These are phyloP conservation scores for Drymonia ruficornis DNA, from an alignment of 2,888 invertebrate species.

Conservation along the genomic window DNA sequence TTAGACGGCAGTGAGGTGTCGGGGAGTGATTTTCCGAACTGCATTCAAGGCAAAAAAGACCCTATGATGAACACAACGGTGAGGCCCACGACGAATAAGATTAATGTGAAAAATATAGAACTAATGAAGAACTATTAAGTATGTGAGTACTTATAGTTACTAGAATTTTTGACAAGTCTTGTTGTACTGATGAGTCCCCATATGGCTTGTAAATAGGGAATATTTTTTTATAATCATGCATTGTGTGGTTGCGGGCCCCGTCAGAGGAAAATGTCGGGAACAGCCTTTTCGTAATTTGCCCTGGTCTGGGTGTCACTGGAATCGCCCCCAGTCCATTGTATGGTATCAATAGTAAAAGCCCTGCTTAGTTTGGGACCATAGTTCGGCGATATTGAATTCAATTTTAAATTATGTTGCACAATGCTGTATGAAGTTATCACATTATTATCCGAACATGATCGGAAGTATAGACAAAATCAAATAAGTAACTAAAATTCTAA, in stretches of 20 bases:
- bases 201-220: too few species aligned
- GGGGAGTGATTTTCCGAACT: constrained; percentile 60
- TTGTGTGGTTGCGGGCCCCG: too few species aligned
- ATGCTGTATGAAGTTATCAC: background rate
- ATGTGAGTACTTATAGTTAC: constrained; percentile 1
- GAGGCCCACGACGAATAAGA: constrained; percentile 71
- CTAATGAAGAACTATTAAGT: constrained; percentile 70
- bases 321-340: too few species aligned
- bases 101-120: constrained; percentile 80
- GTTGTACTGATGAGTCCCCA: too few species aligned
- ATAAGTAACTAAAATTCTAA: constrained; percentile 8
- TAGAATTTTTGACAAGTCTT: constrained; percentile 11
- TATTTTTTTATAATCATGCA: too few species aligned
- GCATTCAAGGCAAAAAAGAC: constrained; percentile 73
- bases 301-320: too few species aligned
- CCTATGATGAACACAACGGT: constrained; percentile 79
- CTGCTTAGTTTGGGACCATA: too few species aligned
- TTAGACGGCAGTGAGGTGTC: constrained; percentile 45
- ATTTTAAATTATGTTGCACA: background rate
- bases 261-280: too few species aligned
- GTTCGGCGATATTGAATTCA: too few species aligned
- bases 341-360: too few species aligned
- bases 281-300: too few species aligned
- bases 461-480: background rate
- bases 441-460: too few species aligned